Percentiles rank a stretch among this genome's conserved stretches.
Conservation (phyloP, 2,797 vertebrate species). For the Oreonectes daqikongensis region DNA sequence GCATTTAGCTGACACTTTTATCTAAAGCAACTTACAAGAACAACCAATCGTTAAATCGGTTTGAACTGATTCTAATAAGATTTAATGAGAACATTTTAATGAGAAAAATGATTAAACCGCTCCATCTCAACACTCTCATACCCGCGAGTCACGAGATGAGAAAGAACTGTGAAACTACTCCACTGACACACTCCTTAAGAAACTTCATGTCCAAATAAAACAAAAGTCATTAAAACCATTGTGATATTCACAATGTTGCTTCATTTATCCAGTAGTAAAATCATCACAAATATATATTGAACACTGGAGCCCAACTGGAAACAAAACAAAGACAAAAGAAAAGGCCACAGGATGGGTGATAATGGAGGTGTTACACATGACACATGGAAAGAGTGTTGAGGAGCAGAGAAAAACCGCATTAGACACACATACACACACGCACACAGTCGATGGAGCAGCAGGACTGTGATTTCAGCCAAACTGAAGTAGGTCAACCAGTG, state of each 20-base stretch:
- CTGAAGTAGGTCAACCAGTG: slow-evolving; percentile 93
- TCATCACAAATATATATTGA: not conserved
- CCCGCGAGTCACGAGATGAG: too few species aligned
- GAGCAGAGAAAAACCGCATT: slow-evolving; percentile 56
- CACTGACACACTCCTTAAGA: too few species aligned
- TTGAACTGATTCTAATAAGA: too few species aligned
- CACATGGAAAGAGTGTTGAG: slow-evolving; percentile 48
- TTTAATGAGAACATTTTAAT: too few species aligned
- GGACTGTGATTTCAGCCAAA: slow-evolving; percentile 77
- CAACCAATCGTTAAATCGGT: too few species aligned
- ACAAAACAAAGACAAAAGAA: slow-evolving; percentile 30
- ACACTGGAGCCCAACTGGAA: not conserved
- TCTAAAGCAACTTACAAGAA: too few species aligned
- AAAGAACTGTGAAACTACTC: too few species aligned
- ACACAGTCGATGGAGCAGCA: slow-evolving; percentile 67
- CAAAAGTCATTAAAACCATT: too few species aligned
- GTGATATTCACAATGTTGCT: not conserved
- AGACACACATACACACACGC: slow-evolving; percentile 51
- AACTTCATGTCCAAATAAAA: too few species aligned
- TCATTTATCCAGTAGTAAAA: not conserved
- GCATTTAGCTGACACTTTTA: too few species aligned
- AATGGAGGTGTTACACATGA: slow-evolving; percentile 73
- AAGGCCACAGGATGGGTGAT: slow-evolving; percentile 46
- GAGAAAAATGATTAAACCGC: too few species aligned
- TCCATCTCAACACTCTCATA: too few species aligned